Evolutionary conservation across 2,797 vertebrate genomes (phyloP), one percentile per base, ranked within the genome.

Genomic region (Lateolabrax maculatus): DNA sequence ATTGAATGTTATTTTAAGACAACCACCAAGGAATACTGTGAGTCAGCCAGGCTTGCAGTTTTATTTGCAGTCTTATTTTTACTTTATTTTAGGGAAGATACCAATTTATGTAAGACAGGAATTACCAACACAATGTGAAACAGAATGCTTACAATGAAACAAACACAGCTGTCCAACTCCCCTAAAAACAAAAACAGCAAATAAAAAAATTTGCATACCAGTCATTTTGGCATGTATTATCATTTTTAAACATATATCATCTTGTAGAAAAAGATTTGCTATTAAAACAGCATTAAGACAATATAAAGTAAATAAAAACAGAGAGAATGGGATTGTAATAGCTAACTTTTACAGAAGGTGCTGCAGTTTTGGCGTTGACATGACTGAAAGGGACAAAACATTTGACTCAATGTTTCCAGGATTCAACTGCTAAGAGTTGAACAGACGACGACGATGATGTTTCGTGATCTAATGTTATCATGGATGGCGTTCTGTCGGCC

Each of bases 211-310:
- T 69, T 86, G 60, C 71, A 87, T 23, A 65, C 25, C 29, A 57
- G 41, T 56, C 49, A 72, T 81, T 87, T 88, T 87, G 87, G 72
- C 86, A 85, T 78, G 55, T 80, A 43, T 75, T 52, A 29, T 63
- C 2, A 61, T 49, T 81, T 83, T n/a, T 29, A 49, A 81, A 83
- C 73, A 85, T 48, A 68, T 34, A 90, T 75, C 51, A 78, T 58
- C 60, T 80, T 1, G 58, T 92, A 90, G 75, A 90, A 92, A 91
- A 93, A 80, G 4, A 46, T 75, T 77, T 87, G 89, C 84, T 73
- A 68, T 80, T 80, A 81, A 91, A 91, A 86, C 77, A 87, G 83
- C 85, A 85, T 92, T 86, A 92, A 90, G 91, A 92, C 85, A 77
- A 73, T 75, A 84, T 69, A 67, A 84, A 81, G 85, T 79, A 84